These are phyloP conservation scores for Marronus borbonicus DNA, from an alignment of 2,888 invertebrate species.

Conservation along the genomic window DNA sequence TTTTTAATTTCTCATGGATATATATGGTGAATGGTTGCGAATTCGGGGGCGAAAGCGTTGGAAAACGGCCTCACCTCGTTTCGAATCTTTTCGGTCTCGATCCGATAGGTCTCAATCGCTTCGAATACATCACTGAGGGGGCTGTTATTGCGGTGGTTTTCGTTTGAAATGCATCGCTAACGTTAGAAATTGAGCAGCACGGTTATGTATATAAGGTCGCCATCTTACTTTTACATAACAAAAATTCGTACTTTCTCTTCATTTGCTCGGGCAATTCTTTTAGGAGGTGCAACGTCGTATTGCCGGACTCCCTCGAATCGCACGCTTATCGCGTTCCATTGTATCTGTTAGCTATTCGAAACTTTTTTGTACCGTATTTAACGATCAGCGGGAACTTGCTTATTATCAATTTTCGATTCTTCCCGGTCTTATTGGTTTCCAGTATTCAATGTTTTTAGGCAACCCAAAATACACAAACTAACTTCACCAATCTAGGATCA, in stretches of 20 bases:
- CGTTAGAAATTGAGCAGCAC: slow-evolving; percentile 49
- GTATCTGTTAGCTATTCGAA: slow-evolving; percentile 7
- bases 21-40: background rate
- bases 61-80: slow-evolving; percentile 50
- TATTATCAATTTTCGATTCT: slow-evolving; percentile 29
- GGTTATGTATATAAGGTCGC: slow-evolving; percentile 61
- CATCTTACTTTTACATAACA: slow-evolving; percentile 59
- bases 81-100: slow-evolving; percentile 53
- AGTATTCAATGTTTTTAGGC: background rate
- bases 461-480: slow-evolving; percentile 24
- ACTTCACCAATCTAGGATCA: background rate
- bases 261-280: slow-evolving; percentile 25
- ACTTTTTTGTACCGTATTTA: background rate
- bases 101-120: slow-evolving; percentile 54
- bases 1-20: slow-evolving; percentile 45
- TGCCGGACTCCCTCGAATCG: background rate
- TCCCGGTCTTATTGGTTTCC: background rate
- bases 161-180: slow-evolving; percentile 56
- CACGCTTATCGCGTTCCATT: slow-evolving; percentile 31
- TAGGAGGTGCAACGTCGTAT: background rate
- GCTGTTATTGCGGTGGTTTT: slow-evolving; percentile 56
- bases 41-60: slow-evolving; percentile 2
- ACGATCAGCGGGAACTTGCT: background rate
- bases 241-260: slow-evolving; percentile 46
- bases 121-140: slow-evolving; percentile 62